These are phyloP conservation scores for Cyanoramphus novaezelandiae DNA, from an alignment of 2,113 vertebrate species.

Conservation along the genomic window DNA sequence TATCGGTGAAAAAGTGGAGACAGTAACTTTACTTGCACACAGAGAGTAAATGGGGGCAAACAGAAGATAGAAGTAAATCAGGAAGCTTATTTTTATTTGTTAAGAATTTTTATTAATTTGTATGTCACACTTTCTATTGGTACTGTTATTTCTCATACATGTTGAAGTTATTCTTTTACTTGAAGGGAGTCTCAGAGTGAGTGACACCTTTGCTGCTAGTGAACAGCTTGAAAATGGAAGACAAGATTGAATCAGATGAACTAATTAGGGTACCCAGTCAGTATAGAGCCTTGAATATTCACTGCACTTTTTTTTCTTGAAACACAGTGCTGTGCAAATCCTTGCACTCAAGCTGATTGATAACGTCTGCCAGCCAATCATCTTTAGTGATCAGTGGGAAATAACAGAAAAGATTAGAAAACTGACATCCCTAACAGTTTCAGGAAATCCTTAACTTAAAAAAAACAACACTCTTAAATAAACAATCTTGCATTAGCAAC, in stretches of 20 bases:
- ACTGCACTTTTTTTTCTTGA: neutral
- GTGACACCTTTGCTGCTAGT: neutral
- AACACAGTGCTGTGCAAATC: neutral
- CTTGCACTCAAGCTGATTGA: constrained; percentile 29
- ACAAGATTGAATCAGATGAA: constrained; percentile 38
- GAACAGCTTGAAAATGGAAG: constrained; percentile 21
- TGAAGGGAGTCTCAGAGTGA: neutral
- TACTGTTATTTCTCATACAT: neutral
- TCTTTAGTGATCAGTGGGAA: neutral
- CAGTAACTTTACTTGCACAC: neutral
- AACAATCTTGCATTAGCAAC: neutral
- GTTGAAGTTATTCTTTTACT: neutral
- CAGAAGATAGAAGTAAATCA: neutral
- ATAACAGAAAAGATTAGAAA: constrained; percentile 12
- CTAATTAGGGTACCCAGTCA: constrained; percentile 14
- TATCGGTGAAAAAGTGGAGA: neutral
- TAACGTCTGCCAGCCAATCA: constrained; percentile 3
- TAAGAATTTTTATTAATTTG: neutral
- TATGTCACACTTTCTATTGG: neutral
- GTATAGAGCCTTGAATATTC: constrained; percentile 21
- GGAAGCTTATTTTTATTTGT: neutral
- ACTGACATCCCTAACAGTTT: neutral
- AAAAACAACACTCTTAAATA: neutral
- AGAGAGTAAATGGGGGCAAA: neutral
- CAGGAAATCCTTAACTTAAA: neutral